Evolutionary conservation across 2,113 vertebrate genomes (phyloP).

Genomic region (Chunga burmeisteri): DNA sequence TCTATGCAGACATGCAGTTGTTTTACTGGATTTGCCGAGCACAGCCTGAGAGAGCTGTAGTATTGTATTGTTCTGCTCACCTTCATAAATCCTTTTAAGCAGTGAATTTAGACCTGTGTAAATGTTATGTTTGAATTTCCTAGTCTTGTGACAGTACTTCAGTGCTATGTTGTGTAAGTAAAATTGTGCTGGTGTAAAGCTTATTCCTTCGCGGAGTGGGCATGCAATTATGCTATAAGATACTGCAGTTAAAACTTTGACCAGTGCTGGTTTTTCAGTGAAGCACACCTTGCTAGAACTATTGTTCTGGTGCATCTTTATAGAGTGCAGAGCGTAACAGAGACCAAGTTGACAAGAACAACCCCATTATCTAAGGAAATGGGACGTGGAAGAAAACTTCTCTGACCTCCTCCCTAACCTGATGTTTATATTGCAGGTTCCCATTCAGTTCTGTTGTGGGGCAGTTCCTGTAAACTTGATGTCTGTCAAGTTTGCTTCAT

Average conservation of each 20-base stretch:
- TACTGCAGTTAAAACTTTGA: not conserved
- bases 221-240: not conserved
- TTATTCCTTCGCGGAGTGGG: not conserved
- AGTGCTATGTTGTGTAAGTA: not conserved
- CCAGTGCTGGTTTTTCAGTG: not conserved
- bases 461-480: not conserved
- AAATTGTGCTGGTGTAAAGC: not conserved
- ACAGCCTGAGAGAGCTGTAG: not conserved
- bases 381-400: not conserved
- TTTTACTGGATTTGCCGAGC: not conserved
- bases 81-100: not conserved
- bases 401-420: not conserved
- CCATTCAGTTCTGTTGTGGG: not conserved
- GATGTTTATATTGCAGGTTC: not conserved
- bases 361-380: not conserved
- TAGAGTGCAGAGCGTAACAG: not conserved
- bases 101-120: not conserved
- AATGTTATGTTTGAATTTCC: not conserved
- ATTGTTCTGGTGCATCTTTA: not conserved
- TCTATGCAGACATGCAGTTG: not conserved
- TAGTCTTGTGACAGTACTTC: not conserved
- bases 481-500: not conserved
- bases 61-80: not conserved
- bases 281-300: not conserved
- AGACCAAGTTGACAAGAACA: not conserved